Evolutionary conservation across 2,797 vertebrate genomes (phyloP).

Genomic region (Enteromius mattozi): DNA sequence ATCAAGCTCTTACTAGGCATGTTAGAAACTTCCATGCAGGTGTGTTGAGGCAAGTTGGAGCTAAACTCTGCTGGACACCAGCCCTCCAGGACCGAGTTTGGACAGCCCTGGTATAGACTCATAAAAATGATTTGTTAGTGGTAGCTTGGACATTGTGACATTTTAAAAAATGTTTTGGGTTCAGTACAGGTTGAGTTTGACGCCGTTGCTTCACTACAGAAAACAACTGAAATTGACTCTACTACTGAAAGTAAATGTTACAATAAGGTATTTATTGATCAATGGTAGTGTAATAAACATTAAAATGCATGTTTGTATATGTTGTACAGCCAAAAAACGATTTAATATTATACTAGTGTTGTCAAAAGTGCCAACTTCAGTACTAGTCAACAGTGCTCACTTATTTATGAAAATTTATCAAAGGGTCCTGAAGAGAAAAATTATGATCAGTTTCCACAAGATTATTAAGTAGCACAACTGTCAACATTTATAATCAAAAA

Average conservation of each 20-base stretch:
- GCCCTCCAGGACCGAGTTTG: too few relatives aligned
- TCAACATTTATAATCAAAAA: neutral
- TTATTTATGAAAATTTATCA: too few relatives aligned
- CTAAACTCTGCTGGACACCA: too few relatives aligned
- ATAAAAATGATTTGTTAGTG: neutral
- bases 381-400: too few relatives aligned
- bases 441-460: neutral
- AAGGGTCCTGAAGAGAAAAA: neutral
- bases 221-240: neutral
- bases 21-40: too few relatives aligned
- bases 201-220: neutral
- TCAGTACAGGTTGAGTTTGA: neutral
- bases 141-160: slow-evolving; percentile 18
- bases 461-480: neutral
- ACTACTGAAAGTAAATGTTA: neutral
- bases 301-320: neutral
- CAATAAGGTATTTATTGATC: neutral
- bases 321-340: neutral
- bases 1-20: too few relatives aligned
- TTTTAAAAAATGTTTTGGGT: slow-evolving; percentile 26
- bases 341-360: neutral
- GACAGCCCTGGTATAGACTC: slow-evolving; percentile 44
- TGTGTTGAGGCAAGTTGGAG: too few relatives aligned
- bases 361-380: too few relatives aligned
- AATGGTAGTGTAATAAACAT: neutral